phyloP scores from a whole-genome alignment of 2,797 vertebrate genomes.

The Eospalax fontanierii region DNA sequence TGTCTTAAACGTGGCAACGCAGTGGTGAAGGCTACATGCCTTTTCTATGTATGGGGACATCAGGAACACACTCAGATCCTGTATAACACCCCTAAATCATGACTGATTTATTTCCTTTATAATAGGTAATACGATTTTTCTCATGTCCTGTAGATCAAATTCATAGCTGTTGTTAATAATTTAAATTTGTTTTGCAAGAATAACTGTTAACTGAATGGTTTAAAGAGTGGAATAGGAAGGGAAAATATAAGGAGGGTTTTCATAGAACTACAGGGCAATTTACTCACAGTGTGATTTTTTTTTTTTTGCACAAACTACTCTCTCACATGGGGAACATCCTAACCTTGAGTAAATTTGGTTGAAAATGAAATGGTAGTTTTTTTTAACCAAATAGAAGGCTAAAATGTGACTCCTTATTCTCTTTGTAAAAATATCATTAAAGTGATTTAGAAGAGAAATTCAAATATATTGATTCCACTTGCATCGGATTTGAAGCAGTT shows the following conservation, averaged over 20 bases:
- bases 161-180: neutral
- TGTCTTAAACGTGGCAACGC: neutral
- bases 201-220: neutral
- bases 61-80: neutral
- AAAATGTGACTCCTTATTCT: neutral
- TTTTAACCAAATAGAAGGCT: neutral
- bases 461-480: neutral
- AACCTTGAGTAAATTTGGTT: neutral
- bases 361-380: neutral
- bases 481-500: neutral
- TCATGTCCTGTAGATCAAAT: neutral
- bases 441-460: neutral
- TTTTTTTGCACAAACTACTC: neutral
- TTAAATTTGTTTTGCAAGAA: constrained; percentile 9
- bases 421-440: neutral
- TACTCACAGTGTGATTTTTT: neutral
- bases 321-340: neutral
- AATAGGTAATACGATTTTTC: neutral
- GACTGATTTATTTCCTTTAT: neutral
- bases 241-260: neutral
- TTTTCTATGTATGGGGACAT: neutral
- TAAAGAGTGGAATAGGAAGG: neutral
- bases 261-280: neutral
- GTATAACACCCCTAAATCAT: neutral
- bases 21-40: neutral